phyloP scores from a whole-genome alignment of 2,888 invertebrate species.

The Tortricodes alternella region DNA sequence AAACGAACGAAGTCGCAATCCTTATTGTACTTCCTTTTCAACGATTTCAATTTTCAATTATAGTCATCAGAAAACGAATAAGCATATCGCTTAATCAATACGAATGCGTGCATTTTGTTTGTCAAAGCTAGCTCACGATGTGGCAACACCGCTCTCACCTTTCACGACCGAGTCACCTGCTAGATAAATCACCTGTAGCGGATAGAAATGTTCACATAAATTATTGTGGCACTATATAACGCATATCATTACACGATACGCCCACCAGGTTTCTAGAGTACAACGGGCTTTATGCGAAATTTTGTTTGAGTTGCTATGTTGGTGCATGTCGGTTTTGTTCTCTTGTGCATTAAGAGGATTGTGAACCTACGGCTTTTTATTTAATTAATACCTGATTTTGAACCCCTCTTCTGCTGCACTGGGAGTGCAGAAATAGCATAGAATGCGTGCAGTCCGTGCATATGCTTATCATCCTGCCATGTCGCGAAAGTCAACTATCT shows the following conservation, averaged over 20 bases:
- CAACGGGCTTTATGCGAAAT: slow-evolving; percentile 24
- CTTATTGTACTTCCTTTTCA: too few relatives aligned
- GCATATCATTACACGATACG: slow-evolving; percentile 46
- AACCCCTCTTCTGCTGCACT: too few relatives aligned
- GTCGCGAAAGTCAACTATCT: too few relatives aligned
- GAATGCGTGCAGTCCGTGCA: too few relatives aligned
- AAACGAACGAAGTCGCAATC: too few relatives aligned
- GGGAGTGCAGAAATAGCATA: too few relatives aligned
- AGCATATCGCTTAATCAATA: slow-evolving; percentile 35
- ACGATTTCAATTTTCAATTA: slow-evolving; percentile 14
- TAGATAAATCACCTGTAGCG: slow-evolving; percentile 55
- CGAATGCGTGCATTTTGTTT: slow-evolving; percentile 33
- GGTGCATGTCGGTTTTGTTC: slow-evolving; percentile 11
- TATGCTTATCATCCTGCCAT: too few relatives aligned
- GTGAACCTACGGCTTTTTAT: background rate
- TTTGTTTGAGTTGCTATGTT: slow-evolving; percentile 18
- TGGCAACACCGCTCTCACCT: slow-evolving; percentile 37
- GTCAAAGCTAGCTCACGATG: slow-evolving; percentile 34
- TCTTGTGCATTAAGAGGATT: background rate
- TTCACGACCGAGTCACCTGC: slow-evolving; percentile 58
- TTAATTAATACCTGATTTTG: background rate
- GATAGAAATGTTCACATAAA: slow-evolving; percentile 65
- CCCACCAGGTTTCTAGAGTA: slow-evolving; percentile 43
- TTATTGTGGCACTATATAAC: slow-evolving; percentile 53
- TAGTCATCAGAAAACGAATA: slow-evolving; percentile 14